phyloP scores from a whole-genome alignment of 64 coral and sea anemone genomes.

The Montipora cactus region DNA sequence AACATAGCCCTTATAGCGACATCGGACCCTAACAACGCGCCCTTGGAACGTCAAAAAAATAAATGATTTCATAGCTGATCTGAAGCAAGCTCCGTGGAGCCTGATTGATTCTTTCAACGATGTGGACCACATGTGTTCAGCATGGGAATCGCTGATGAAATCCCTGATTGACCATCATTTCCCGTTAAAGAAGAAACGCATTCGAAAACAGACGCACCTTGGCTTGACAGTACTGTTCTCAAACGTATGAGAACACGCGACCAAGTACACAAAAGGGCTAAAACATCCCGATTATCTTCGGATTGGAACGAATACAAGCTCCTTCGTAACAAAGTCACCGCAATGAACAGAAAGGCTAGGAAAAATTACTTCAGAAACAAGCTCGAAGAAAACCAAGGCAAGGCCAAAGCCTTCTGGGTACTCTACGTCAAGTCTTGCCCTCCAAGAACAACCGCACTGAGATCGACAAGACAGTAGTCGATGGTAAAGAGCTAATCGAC shows the following conservation, averaged over 20 bases:
- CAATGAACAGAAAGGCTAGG: not conserved
- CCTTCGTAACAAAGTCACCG: too few relatives aligned
- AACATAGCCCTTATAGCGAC: not conserved
- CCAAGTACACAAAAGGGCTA: too few relatives aligned
- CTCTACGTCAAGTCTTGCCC: slow-evolving; percentile 48
- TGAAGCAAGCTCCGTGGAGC: slow-evolving; percentile 7
- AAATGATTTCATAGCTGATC: slow-evolving; percentile 15
- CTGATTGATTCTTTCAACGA: slow-evolving; percentile 14
- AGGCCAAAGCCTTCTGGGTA: slow-evolving; percentile 47
- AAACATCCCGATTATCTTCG: too few relatives aligned
- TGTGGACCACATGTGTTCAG: slow-evolving; percentile 6
- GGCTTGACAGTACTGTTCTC: slow-evolving; percentile 23
- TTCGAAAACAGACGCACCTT: slow-evolving; percentile 28
- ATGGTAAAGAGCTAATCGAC: slow-evolving; percentile 42
- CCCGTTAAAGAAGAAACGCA: not conserved
- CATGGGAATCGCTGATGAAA: slow-evolving; percentile 10
- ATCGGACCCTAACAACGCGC: not conserved
- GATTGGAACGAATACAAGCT: too few relatives aligned
- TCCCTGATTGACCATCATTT: slow-evolving; percentile 4
- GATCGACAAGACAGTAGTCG: slow-evolving; percentile 43
- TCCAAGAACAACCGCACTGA: slow-evolving; percentile 16
- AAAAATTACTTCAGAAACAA: slow-evolving; percentile 10
- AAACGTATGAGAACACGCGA: not conserved
- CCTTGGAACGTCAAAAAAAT: slow-evolving; percentile 4
- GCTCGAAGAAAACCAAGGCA: slow-evolving; percentile 46